phyloP scores from a whole-genome alignment of 2,113 vertebrate genomes.

The Thunnus maccoyii region DNA sequence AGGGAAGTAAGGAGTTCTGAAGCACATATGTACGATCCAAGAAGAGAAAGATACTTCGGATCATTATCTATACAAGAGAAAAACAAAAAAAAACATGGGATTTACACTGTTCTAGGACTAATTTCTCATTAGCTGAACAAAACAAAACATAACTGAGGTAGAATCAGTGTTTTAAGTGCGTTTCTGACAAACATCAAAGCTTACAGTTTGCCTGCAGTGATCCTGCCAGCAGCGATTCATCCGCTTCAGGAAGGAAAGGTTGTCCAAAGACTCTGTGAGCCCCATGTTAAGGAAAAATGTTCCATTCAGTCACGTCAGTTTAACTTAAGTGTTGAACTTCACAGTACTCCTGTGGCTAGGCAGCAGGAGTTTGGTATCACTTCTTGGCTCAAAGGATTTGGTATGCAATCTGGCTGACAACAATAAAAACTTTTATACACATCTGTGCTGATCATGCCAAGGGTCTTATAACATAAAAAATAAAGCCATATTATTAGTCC shows the following conservation, averaged over 20 bases:
- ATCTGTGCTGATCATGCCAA: background rate
- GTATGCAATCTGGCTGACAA: background rate
- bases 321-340: background rate
- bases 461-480: background rate
- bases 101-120: background rate
- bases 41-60: conserved; percentile 99
- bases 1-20: conserved; percentile 98
- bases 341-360: background rate
- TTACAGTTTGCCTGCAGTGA: conserved; percentile 99
- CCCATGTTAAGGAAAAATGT: conserved; percentile 85
- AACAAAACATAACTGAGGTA: background rate
- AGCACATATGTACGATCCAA: conserved; percentile 99
- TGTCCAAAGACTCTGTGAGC: conserved; percentile 96
- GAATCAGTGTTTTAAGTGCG: background rate
- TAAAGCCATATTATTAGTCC: background rate
- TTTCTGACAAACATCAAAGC: background rate
- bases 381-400: background rate
- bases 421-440: background rate
- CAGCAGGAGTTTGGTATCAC: background rate
- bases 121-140: background rate
- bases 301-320: background rate
- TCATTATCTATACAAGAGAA: conserved; percentile 91
- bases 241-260: conserved; percentile 98
- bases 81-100: background rate
- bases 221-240: conserved; percentile 99